Percentiles rank a stretch among this genome's conserved stretches.
Evolutionary conservation across 2,888 invertebrate species (phyloP).

Genomic region (Orthonevra nobilis): DNA sequence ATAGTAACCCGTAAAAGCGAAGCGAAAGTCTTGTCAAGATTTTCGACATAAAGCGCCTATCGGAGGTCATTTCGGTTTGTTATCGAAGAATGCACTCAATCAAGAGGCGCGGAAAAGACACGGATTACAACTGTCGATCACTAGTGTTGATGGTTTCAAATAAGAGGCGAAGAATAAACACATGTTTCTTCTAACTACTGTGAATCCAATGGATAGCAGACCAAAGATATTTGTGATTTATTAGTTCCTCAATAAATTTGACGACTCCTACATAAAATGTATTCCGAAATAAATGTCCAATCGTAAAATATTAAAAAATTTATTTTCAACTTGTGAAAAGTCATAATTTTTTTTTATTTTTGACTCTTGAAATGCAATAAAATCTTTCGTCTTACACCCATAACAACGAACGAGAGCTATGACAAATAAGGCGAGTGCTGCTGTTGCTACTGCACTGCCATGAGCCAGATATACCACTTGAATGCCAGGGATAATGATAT

Average conservation of each 20-base stretch:
- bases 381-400: too few species aligned
- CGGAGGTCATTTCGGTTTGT: not conserved
- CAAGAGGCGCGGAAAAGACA: not conserved
- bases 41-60: not conserved
- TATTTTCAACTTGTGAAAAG: too few species aligned
- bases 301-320: slow-evolving; percentile 12
- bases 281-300: not conserved
- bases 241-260: slow-evolving; percentile 41
- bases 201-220: too few species aligned
- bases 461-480: not conserved
- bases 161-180: too few species aligned
- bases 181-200: too few species aligned
- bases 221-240: slow-evolving; percentile 21
- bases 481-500: slow-evolving; percentile 33
- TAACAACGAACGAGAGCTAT: too few species aligned
- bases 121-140: not conserved
- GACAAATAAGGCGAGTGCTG: too few species aligned
- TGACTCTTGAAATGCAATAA: too few species aligned
- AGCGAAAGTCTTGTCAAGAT: not conserved
- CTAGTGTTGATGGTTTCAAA: not conserved
- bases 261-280: not conserved
- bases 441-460: not conserved
- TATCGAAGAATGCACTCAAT: not conserved
- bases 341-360: not conserved
- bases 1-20: not conserved